Percentiles rank a stretch among this genome's conserved stretches.
phyloP scores from a whole-genome alignment of 2,797 vertebrate genomes.

The Acropternis orthonyx region DNA sequence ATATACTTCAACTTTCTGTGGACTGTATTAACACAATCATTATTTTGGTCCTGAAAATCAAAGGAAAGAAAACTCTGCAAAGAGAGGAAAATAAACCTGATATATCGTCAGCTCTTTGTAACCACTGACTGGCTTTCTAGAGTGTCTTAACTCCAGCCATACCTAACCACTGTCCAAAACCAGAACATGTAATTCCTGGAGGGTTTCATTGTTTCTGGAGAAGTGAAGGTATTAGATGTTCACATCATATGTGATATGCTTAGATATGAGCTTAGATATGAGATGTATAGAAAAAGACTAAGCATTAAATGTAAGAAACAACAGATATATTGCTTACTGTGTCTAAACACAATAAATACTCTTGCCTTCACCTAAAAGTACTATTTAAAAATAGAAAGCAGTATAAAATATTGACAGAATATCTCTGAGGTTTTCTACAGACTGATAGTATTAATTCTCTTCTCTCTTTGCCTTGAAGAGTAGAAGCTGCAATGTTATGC shows the following conservation, averaged over 20 bases:
- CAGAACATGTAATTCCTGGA: neutral
- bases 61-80: neutral
- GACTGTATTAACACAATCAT: neutral
- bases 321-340: neutral
- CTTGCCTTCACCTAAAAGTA: neutral
- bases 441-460: neutral
- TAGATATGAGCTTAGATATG: neutral
- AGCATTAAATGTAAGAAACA: neutral
- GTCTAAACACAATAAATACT: neutral
- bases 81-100: neutral
- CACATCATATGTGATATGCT: too few relatives aligned
- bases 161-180: neutral
- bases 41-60: neutral
- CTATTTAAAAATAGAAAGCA: neutral
- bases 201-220: neutral
- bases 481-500: neutral
- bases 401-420: neutral
- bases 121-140: neutral
- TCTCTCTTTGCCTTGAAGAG: neutral
- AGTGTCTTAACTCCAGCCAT: neutral
- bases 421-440: neutral
- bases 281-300: neutral
- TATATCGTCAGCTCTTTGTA: neutral
- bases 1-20: neutral
- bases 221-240: neutral